Conservation (phyloP, 2,113 vertebrate species). For the Hypocryptadius cinnamomeus region DNA sequence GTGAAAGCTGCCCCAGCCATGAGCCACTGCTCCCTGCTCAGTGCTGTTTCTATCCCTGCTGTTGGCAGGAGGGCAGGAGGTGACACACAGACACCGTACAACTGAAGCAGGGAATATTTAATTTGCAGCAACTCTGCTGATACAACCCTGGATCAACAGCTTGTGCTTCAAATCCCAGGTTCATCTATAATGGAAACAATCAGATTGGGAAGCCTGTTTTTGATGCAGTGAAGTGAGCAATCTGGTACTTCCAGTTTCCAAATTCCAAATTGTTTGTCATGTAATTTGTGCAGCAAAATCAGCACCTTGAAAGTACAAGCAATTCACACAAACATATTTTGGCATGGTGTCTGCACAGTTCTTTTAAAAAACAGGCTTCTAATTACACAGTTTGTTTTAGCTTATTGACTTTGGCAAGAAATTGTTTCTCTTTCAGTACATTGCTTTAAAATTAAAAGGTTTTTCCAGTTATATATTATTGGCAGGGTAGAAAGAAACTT, state of each 20-base stretch:
- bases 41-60: background rate
- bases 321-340: background rate
- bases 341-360: background rate
- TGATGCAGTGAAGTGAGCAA: background rate
- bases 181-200: background rate
- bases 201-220: background rate
- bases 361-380: background rate
- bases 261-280: background rate
- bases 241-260: background rate
- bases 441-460: background rate
- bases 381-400: background rate
- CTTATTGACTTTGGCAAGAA: background rate
- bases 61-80: background rate
- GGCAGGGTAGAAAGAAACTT: background rate
- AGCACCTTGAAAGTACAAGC: background rate
- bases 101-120: background rate
- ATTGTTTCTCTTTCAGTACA: background rate
- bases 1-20: background rate
- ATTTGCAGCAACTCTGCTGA: background rate
- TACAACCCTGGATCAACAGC: background rate
- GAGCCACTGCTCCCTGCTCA: background rate
- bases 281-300: background rate
- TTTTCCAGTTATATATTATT: background rate
- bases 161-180: background rate
- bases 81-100: accelerated